Conservation (phyloP, 1,140 invertebrate genomes). For the Mylabris phalerata region DNA sequence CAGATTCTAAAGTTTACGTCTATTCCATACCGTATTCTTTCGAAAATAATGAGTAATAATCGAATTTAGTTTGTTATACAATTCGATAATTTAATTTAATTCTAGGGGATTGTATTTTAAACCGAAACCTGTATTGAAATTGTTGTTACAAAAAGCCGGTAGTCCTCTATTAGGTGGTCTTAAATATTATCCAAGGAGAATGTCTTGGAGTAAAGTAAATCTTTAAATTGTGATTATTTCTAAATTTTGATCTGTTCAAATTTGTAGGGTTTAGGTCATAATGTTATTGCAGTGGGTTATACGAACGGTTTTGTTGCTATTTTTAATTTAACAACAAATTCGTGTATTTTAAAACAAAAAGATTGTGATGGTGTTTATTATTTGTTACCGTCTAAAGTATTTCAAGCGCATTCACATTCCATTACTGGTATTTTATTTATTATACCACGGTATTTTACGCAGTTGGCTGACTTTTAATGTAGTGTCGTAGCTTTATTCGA, state of each 20-base stretch:
- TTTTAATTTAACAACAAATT: conserved; percentile 25
- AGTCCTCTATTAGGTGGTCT: conserved; percentile 14
- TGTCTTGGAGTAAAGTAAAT: conserved; percentile 40
- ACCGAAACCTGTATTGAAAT: conserved; percentile 33
- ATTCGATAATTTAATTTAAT: conserved; percentile 1
- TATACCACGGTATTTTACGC: background rate
- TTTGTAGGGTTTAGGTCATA: conserved; percentile 31
- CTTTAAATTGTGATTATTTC: background rate
- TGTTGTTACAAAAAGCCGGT: conserved; percentile 19
- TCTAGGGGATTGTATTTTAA: conserved; percentile 33
- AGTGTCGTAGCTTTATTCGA: too few species aligned
- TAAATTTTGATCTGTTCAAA: background rate
- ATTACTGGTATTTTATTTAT: conserved; percentile 25
- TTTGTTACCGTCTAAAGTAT: conserved; percentile 21
- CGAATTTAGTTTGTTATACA: conserved; percentile 1
- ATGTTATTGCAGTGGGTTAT: conserved; percentile 34
- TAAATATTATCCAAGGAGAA: conserved; percentile 30
- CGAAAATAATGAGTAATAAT: conserved; percentile 20
- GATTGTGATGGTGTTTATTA: conserved; percentile 11
- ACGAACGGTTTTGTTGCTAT: conserved; percentile 34
- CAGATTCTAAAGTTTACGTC: conserved; percentile 55
- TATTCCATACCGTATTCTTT: conserved; percentile 48
- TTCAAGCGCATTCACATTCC: conserved; percentile 24
- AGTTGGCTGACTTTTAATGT: background rate
- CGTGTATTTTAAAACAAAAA: conserved; percentile 15